Evolutionary conservation across 2,888 invertebrate species (phyloP), one percentile per base, ranked within the genome.

Genomic region (Tridacna gigas): DNA sequence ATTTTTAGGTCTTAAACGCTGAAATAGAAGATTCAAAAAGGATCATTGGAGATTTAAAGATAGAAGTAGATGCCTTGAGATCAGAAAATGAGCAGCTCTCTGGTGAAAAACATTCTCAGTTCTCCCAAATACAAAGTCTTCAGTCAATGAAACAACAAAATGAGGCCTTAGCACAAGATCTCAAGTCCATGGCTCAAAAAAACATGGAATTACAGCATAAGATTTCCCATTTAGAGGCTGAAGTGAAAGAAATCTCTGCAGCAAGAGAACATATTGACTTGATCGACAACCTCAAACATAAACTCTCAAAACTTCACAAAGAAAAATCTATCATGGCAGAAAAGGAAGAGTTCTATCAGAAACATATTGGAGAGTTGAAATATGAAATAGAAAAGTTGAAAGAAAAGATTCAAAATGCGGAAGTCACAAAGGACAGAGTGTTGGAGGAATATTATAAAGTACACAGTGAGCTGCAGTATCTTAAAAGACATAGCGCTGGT

Each of bases 141-240:
- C 88, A 90, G 75, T 79, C 84, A 18, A 65, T 89, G 15, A 83
- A 84, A 60, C 71, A 73, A 20, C 82, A 88, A 63, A 92, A 92
- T 80, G 82, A 88, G 67, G 75, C 77, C 22, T 80, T 93, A 22
- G 84, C 84, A 0, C 89, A 92, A 18, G 91, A 91, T 77, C 79
- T 93, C 18, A 86, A 87, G 65, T 89, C 90, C 73, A 88, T 89
- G 78, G 88, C 84, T 60, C 92, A 93, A 79, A 92, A 92, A 77
- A 92, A 91, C 77, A 77, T 90, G 74, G 93, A 93, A 69, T 81
- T 91, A 22, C 84, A 90, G 61, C 91, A 90, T 79, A 86, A 88
- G 66, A 76, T 92, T 18, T 83, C 80, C 28, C 82, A 88, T 60
- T 82, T 92, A 45, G 90, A 91, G 74, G 86, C 86, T n/a, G 90